phyloP scores from a whole-genome alignment of 1,140 invertebrate species.

The Amphibalanus amphitrite region DNA sequence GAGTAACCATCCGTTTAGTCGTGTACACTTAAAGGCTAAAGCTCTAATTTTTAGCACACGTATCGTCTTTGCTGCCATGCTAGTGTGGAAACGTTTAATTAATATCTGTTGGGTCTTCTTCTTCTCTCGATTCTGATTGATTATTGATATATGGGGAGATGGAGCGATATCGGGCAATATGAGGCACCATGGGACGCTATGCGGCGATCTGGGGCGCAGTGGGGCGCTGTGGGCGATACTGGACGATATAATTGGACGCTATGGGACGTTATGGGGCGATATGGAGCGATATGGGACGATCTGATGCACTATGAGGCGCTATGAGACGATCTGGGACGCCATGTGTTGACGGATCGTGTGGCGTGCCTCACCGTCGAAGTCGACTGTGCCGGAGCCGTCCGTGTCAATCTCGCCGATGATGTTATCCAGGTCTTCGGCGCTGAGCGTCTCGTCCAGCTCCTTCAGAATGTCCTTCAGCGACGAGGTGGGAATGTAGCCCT shows the following conservation, averaged over 20 bases:
- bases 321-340: neutral
- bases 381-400: conserved; percentile 54
- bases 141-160: too few species aligned
- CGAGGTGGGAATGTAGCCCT: conserved; percentile 36
- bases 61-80: too few species aligned
- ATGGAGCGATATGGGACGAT: neutral
- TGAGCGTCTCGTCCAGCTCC: conserved; percentile 34
- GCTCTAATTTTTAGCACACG: too few species aligned
- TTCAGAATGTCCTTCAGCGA: conserved; percentile 35
- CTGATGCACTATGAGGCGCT: neutral
- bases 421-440: conserved; percentile 34
- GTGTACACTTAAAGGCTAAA: too few species aligned
- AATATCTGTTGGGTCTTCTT: too few species aligned
- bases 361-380: conserved; percentile 51
- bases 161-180: too few species aligned
- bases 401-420: conserved; percentile 39
- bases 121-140: too few species aligned
- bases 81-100: too few species aligned
- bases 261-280: neutral
- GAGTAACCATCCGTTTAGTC: too few species aligned
- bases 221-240: too few species aligned
- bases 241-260: conserved; percentile 5
- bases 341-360: neutral
- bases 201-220: too few species aligned
- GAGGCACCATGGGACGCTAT: too few species aligned